Evolutionary conservation across 2,888 invertebrate species (phyloP), one percentile per base, ranked within the genome.

Genomic region (Malachius bipustulatus): DNA sequence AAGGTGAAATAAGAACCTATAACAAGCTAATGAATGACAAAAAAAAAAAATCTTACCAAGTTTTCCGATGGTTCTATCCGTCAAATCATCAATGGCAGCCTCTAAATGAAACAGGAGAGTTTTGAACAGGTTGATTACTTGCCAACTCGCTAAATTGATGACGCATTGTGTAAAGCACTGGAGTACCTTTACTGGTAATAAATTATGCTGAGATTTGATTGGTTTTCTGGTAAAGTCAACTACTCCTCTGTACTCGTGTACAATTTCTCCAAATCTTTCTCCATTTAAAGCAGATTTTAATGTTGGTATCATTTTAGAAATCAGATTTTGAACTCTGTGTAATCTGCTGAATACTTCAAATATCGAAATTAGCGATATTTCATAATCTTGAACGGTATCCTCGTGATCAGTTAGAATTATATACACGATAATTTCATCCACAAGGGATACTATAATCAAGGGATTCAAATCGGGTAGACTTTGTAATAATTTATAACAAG

Each of bases 271-370:
- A 14, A 14, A 6, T 6, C 4, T 4, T 32, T 16, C 12, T 16
- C 40, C 40, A 28, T 42, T 39, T n/a, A 54, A 32, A 11, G 40
- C 35, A n/a, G 30, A 30, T 42, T 53, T 53, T n/a, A 58, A 36
- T 12, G 48, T 43, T 4, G 43, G 47, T 26, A 59, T 48, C 40
- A 60, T 45, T 48, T 54, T 58, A 3, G 56, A 47, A 38, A 60
- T 42, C 32, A 63, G 54, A 48, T 53, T 57, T 42, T 57, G 56
- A 26, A 56, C 39, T 35, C 62, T 45, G 35, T 57, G 57, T 30
- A 63, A 47, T 44, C 59, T 62, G 4, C 47, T 45, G 44, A 56
- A 61, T 14, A 57, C 51, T 38, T 57, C 49, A 39, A 62, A 54
- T 13, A 62, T 47, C 10, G 45, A 42, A 27, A 52, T 39, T 19